A percentile compares a stretch with the other conserved stretches of the same genome.
Evolutionary conservation across 2,888 invertebrate genomes (phyloP).

Genomic region (Leptodirus hochenwartii): DNA sequence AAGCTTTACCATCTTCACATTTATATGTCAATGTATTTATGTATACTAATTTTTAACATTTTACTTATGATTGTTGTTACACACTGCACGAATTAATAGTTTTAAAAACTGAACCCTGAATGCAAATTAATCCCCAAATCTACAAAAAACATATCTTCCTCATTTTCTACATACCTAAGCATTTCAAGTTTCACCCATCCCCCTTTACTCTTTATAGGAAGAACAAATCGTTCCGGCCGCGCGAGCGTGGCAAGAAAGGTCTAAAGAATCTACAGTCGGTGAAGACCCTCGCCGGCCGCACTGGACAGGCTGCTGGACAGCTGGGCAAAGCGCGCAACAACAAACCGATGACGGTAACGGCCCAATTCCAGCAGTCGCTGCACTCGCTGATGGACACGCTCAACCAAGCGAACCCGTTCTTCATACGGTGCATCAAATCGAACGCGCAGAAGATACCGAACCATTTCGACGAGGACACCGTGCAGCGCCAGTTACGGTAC

Average conservation of each 20-base stretch:
- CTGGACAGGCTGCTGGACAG: conserved; percentile 36
- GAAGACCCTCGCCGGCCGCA: conserved; percentile 72
- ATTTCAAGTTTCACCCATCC: no score
- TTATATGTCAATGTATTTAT: no score
- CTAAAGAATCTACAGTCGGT: conserved; percentile 82
- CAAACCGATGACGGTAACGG: conserved; percentile 82
- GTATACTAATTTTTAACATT: no score
- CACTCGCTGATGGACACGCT: conserved; percentile 85
- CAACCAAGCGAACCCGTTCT: conserved; percentile 74
- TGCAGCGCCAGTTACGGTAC: conserved; percentile 77
- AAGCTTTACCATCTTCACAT: no score
- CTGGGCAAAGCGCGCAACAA: conserved; percentile 57
- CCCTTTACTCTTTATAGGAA: conserved; percentile 67
- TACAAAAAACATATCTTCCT: no score
- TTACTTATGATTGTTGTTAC: no score
- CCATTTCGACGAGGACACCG: conserved; percentile 84
- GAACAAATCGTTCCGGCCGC: conserved; percentile 81
- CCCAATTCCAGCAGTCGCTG: conserved; percentile 87
- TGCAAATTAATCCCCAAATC: no score
- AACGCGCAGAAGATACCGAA: conserved; percentile 87
- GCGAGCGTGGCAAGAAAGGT: conserved; percentile 69
- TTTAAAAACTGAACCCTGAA: no score
- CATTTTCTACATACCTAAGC: no score
- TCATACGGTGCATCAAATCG: conserved; percentile 86
- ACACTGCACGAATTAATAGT: no score